These are phyloP conservation scores for Perca schrenkii DNA, from an alignment of 2,113 vertebrate genomes.

Conservation along the genomic window DNA sequence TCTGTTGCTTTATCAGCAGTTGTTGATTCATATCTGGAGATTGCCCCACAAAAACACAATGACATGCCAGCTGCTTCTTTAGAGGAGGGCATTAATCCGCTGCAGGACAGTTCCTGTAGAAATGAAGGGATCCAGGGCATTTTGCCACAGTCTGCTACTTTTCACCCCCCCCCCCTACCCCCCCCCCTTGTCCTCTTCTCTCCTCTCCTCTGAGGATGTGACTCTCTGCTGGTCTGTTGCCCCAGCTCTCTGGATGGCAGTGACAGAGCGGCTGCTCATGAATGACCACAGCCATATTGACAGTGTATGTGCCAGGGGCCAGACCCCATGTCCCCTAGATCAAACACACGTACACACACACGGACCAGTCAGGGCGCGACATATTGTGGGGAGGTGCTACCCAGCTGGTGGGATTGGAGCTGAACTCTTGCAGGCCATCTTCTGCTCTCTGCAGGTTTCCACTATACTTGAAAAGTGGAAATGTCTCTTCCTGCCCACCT, in stretches of 20 bases:
- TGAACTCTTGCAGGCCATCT: slow-evolving; percentile 39
- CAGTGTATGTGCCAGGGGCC: slow-evolving; percentile 55
- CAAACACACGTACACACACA: slow-evolving; percentile 46
- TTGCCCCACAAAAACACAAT: slow-evolving; percentile 32
- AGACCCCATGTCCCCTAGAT: slow-evolving; percentile 50
- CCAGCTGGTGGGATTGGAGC: slow-evolving; percentile 71
- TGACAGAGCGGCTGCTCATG: slow-evolving; percentile 57
- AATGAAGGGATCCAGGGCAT: slow-evolving; percentile 57
- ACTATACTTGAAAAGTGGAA: neutral
- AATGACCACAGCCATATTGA: slow-evolving; percentile 68
- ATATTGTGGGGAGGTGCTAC: slow-evolving; percentile 74
- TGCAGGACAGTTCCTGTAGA: slow-evolving; percentile 56
- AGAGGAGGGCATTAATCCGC: slow-evolving; percentile 72
- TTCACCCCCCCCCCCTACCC: slow-evolving; percentile 14
- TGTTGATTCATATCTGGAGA: slow-evolving; percentile 40
- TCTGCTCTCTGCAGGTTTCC: slow-evolving; percentile 49
- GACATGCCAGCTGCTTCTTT: slow-evolving; percentile 55
- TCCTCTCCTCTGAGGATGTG: slow-evolving; percentile 19
- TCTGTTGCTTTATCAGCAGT: slow-evolving; percentile 50
- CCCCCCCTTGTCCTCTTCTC: slow-evolving; percentile 2
- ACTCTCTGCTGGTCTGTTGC: slow-evolving; percentile 29
- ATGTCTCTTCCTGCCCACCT: slow-evolving; percentile 5
- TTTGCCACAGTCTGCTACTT: slow-evolving; percentile 61
- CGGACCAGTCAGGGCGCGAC: slow-evolving; percentile 31
- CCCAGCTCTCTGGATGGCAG: slow-evolving; percentile 20